Base-by-base conservation (phyloP, 2,888 invertebrate species). In the Pollenia labialis region DNA sequence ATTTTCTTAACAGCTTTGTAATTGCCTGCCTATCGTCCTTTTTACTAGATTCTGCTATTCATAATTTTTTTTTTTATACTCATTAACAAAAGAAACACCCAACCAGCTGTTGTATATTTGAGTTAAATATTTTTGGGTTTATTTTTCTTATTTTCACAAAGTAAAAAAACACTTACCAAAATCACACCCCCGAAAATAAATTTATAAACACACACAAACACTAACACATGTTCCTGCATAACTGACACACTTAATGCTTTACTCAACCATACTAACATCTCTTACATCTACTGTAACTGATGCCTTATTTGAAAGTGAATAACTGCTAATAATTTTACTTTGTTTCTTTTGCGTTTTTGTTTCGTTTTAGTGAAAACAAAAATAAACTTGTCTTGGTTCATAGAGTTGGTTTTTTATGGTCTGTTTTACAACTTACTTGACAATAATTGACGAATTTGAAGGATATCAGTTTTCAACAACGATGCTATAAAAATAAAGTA, bases 371-470 rank as follows among this genome's bases (percentile, higher is more conserved):
- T 52, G 23, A 14, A 14, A 56, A 44, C 8, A 58, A 48, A 72
- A 44, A 18, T 16, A 32, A 81, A 81, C 23, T 72, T 44, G 11
- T 81, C 16, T 44, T 11, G 10, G 40, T 44, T 81, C 50, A 44
- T 50, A n/a, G 23, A 66, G 16, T 46, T 48, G 58, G 40, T n/a
- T 74, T 64, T 81, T 81, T 74, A 74, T 66, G 66, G 12, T 40
- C n/a, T 58, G 8, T 66, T 68, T 81, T 58, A 81, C 18, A 66
- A 81, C 66, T 60, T 80, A 23, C 44, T 81, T 74, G 74, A 75
- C 56, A 81, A 74, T 40, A 72, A 79, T 79, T 84, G 83, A 79
- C 48, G 40, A 72, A 72, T 72, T 68, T 68, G 58, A 72, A 62
- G 58, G 60, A 79, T 74, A 84, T 84, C 66, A 79, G 32, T 52